These are phyloP conservation scores for Poecile atricapillus DNA, from an alignment of 2,113 vertebrate species.

Conservation along the genomic window DNA sequence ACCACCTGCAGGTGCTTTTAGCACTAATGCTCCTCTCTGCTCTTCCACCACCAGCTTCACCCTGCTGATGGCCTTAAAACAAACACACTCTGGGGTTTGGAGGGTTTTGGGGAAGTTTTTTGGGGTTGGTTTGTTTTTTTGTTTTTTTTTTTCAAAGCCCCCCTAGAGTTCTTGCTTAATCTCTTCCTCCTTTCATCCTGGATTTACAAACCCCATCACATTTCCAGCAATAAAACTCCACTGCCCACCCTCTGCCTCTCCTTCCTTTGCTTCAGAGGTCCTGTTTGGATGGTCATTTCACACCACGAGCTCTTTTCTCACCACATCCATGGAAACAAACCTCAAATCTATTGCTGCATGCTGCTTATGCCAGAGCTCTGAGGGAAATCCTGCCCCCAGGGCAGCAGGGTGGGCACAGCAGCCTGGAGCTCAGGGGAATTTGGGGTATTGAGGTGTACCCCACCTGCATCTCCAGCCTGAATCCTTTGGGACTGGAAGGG, in stretches of 20 bases:
- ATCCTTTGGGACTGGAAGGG: not conserved
- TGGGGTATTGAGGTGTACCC: not conserved
- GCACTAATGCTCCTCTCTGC: not conserved
- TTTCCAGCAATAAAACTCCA: not conserved
- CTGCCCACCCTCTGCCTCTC: not conserved
- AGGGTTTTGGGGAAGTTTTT: not conserved
- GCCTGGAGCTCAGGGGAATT: not conserved
- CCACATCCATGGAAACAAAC: not conserved
- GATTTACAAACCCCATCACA: not conserved
- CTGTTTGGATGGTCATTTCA: not conserved
- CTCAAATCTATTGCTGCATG: not conserved
- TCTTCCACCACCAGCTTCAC: not conserved
- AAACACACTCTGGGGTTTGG: no score
- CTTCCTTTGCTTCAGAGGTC: not conserved
- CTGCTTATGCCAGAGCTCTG: not conserved
- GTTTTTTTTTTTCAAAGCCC: not conserved
- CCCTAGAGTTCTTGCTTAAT: not conserved
- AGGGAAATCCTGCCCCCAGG: not conserved
- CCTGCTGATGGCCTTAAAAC: not conserved
- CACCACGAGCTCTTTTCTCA: not conserved
- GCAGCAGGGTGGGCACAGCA: not conserved
- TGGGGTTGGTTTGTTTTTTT: no score
- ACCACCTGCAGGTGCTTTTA: not conserved
- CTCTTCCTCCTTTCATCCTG: not conserved
- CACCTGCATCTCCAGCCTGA: not conserved